Evolutionary conservation across 2,888 invertebrate species (phyloP).

Genomic region (Philereme transversata): DNA sequence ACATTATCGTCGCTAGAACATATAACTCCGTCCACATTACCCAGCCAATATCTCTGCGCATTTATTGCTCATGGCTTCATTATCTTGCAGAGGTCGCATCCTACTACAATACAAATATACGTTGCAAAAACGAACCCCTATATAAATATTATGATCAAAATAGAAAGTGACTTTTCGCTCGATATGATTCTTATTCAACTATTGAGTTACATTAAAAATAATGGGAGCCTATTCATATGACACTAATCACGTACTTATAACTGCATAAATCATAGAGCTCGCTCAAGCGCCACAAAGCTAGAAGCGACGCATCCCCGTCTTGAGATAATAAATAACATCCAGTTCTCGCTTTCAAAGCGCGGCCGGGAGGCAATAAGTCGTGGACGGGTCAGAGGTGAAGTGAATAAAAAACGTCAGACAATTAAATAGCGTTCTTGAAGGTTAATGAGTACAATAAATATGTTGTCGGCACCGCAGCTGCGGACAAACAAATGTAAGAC

Average conservation of each 20-base stretch:
- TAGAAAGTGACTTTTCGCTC: conserved; percentile 5
- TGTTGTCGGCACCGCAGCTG: conserved; percentile 84
- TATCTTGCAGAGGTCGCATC: conserved; percentile 52
- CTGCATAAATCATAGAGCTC: conserved; percentile 77
- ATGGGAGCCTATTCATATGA: conserved; percentile 52
- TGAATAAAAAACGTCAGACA: conserved; percentile 84
- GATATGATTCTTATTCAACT: conserved; percentile 21
- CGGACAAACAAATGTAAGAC: conserved; percentile 77
- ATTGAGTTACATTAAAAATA: conserved; percentile 31
- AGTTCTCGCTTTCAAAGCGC: conserved; percentile 81
- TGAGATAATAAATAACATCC: conserved; percentile 80
- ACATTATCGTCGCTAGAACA: conserved; percentile 66
- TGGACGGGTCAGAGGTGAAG: conserved; percentile 81
- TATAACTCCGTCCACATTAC: conserved; percentile 51
- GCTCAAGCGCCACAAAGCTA: conserved; percentile 80
- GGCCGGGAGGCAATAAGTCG: conserved; percentile 82
- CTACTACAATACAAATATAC: conserved; percentile 33
- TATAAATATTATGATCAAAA: conserved; percentile 5
- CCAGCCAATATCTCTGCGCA: conserved; percentile 53
- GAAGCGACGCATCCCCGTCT: conserved; percentile 76
- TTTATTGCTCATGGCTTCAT: conserved; percentile 60
- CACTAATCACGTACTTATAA: conserved; percentile 78
- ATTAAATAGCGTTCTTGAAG: conserved; percentile 84
- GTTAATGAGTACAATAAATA: conserved; percentile 84
- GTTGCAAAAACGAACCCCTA: conserved; percentile 30